Evolutionary conservation across 1,140 invertebrate genomes (phyloP).

Genomic region (Phenacoccus solenopsis): DNA sequence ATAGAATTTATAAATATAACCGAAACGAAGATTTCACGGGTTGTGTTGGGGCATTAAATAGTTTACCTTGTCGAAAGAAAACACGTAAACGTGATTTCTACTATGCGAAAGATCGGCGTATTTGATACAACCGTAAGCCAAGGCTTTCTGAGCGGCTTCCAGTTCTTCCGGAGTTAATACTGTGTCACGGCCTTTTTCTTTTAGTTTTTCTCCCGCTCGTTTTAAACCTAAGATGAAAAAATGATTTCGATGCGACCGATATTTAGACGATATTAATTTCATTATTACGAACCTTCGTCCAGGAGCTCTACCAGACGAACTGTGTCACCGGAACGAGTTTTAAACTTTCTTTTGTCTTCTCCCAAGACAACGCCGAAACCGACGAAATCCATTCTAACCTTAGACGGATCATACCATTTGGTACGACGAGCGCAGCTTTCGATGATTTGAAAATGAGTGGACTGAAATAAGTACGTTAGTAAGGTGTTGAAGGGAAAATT

Average conservation of each 20-base stretch:
- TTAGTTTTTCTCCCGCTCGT: conserved; percentile 68
- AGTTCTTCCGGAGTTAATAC: conserved; percentile 74
- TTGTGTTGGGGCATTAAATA: no score
- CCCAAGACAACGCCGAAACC: conserved; percentile 95
- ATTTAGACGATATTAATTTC: background rate
- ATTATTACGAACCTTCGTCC: conserved; percentile 59
- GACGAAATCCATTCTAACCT: conserved; percentile 73
- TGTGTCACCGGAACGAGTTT: conserved; percentile 94
- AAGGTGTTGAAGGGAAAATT: background rate
- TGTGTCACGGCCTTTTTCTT: conserved; percentile 82
- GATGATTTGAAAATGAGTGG: conserved; percentile 70
- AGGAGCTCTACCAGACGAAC: conserved; percentile 81
- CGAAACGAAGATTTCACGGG: background rate
- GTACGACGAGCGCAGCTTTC: conserved; percentile 54
- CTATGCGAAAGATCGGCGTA: conserved; percentile 95
- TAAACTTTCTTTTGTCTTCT: conserved; percentile 98
- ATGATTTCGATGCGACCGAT: background rate
- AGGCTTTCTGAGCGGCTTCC: conserved; percentile 66
- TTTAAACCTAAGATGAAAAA: conserved; percentile 46
- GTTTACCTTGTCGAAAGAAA: conserved; percentile 88
- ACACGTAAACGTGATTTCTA: conserved; percentile 88
- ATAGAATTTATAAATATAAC: conserved; percentile 21
- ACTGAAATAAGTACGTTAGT: conserved; percentile 30
- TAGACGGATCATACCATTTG: conserved; percentile 50
- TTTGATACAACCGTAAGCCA: conserved; percentile 98